phyloP scores from a whole-genome alignment of 1,140 invertebrate genomes.

The Elymnias hypermnestra region DNA sequence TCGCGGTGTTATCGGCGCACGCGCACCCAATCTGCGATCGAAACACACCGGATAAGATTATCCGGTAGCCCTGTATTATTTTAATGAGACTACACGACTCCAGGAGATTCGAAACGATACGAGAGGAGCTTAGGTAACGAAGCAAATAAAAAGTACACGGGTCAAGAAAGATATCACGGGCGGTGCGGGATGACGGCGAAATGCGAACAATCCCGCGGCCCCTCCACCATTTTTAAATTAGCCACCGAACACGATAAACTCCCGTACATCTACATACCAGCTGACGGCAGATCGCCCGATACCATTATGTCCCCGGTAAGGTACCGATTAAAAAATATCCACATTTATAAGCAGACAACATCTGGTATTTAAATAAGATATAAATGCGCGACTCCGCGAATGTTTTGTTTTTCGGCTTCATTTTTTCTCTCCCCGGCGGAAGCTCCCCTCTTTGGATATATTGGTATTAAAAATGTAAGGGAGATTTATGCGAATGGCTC shows the following conservation, averaged over 20 bases:
- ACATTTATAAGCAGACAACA: conserved; percentile 70
- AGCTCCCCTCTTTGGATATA: conserved; percentile 66
- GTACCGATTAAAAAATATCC: conserved; percentile 72
- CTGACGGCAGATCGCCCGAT: conserved; percentile 71
- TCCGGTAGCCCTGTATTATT: conserved; percentile 74
- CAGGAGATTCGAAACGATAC: conserved; percentile 67
- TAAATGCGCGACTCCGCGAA: conserved; percentile 60
- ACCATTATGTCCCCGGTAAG: conserved; percentile 72
- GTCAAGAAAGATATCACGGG: conserved; percentile 69
- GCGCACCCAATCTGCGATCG: conserved; percentile 73
- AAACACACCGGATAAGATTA: conserved; percentile 74
- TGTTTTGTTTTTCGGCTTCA: conserved; percentile 61
- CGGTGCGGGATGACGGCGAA: conserved; percentile 44
- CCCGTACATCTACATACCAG: conserved; percentile 65
- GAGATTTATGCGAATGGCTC: conserved; percentile 74
- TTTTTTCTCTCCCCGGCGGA: conserved; percentile 49
- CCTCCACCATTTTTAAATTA: conserved; percentile 64
- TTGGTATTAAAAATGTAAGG: conserved; percentile 76
- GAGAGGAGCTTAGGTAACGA: conserved; percentile 70
- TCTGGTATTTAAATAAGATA: conserved; percentile 75
- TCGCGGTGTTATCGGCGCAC: conserved; percentile 69
- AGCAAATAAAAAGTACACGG: conserved; percentile 66
- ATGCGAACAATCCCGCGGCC: conserved; percentile 35
- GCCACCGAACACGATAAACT: conserved; percentile 62
- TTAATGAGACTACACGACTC: conserved; percentile 75